Percentiles rank a stretch among this genome's conserved stretches.
phyloP scores from a whole-genome alignment of 2,888 invertebrate species.

The Ptilodon capucinus region DNA sequence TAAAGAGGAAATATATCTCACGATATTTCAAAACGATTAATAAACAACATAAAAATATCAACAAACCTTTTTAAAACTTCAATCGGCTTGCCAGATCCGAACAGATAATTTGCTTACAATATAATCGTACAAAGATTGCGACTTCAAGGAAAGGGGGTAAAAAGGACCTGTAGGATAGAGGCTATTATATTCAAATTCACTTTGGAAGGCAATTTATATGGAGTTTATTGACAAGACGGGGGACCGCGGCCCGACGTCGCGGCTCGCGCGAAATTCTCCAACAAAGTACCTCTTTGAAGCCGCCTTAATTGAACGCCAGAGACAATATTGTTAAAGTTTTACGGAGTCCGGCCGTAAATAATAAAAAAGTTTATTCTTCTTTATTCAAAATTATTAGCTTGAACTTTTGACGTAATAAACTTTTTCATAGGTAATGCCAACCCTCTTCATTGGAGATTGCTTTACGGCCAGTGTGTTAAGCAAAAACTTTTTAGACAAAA shows the following conservation, averaged over 20 bases:
- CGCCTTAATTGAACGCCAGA: conserved; percentile 71
- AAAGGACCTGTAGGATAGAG: conserved; percentile 67
- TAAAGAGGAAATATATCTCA: background rate
- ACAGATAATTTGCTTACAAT: conserved; percentile 83
- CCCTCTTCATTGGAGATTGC: too few species aligned
- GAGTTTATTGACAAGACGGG: conserved; percentile 79
- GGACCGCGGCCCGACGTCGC: conserved; percentile 46
- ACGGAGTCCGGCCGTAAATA: conserved; percentile 37
- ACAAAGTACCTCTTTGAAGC: conserved; percentile 60
- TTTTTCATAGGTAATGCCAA: too few species aligned
- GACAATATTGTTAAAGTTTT: conserved; percentile 74
- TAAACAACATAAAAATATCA: conserved; percentile 50
- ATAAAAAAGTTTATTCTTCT: conserved; percentile 27
- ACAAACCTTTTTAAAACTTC: conserved; percentile 39
- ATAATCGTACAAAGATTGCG: conserved; percentile 79
- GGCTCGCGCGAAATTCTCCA: conserved; percentile 69
- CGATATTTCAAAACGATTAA: conserved; percentile 14
- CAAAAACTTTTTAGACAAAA: background rate
- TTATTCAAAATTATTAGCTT: conserved; percentile 14
- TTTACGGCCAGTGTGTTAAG: too few species aligned
- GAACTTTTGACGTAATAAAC: background rate
- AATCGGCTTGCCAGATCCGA: conserved; percentile 70
- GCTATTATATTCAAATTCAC: conserved; percentile 82
- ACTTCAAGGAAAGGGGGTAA: conserved; percentile 70
- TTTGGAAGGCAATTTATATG: conserved; percentile 79